Evolutionary conservation across 1,140 invertebrate genomes (phyloP).

Genomic region (Drosophila lowei): DNA sequence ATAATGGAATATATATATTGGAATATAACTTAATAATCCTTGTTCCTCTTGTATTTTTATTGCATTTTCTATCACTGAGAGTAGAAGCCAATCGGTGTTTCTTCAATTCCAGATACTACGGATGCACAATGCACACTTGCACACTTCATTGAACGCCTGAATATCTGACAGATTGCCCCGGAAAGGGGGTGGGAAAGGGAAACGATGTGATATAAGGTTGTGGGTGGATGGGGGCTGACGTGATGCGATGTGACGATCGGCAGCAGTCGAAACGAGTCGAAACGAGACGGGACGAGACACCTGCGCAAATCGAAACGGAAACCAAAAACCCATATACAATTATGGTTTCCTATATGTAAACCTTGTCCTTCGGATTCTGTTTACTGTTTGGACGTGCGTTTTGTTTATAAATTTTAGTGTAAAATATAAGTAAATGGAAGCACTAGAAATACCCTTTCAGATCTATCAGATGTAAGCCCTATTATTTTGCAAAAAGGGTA

Average conservation of each 20-base stretch:
- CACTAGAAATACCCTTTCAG: neutral
- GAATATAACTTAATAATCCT: too few relatives aligned
- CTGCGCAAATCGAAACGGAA: conserved; percentile 32
- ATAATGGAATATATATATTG: too few relatives aligned
- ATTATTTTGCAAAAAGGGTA: too few relatives aligned
- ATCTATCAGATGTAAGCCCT: neutral
- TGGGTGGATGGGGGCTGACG: conserved; percentile 1
- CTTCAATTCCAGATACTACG: too few relatives aligned
- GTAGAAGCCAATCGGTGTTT: too few relatives aligned
- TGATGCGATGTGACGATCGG: conserved; percentile 30
- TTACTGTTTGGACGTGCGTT: conserved; percentile 24
- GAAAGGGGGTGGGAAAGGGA: too few relatives aligned
- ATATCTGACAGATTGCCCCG: conserved; percentile 24
- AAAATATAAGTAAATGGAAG: too few relatives aligned
- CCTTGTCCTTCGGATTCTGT: conserved; percentile 37
- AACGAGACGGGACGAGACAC: conserved; percentile 14
- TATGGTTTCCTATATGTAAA: conserved; percentile 37
- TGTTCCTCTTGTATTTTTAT: too few relatives aligned
- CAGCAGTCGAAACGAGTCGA: conserved; percentile 18
- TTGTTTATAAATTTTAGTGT: conserved; percentile 29
- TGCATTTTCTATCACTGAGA: too few relatives aligned
- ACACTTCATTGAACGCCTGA: conserved; percentile 44
- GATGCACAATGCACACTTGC: too few relatives aligned
- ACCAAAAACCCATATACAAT: conserved; percentile 45
- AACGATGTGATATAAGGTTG: too few relatives aligned